A percentile compares a stretch with the other conserved stretches of the same genome.
phyloP scores from a whole-genome alignment of 2,113 vertebrate genomes.

The Poeciliopsis turrubarensis region DNA sequence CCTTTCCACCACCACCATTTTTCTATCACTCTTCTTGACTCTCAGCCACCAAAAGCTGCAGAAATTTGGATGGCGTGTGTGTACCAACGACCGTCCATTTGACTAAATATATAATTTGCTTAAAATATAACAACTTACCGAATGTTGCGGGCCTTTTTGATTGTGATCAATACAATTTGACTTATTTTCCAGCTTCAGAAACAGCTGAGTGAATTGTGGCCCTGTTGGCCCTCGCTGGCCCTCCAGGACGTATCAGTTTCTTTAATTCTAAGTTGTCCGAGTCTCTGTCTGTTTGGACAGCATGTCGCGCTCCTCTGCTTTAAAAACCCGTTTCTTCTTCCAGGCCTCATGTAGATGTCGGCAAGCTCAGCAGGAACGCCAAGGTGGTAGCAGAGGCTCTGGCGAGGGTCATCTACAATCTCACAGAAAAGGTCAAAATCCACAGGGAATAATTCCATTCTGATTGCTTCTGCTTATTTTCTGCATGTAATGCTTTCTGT shows the following conservation, averaged over 20 bases:
- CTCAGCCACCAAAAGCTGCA: too few relatives aligned
- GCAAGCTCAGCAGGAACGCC: slow-evolving; percentile 90
- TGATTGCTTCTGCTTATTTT: neutral
- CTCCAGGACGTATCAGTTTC: neutral
- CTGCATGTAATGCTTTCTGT: neutral
- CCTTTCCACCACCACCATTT: neutral
- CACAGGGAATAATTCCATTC: neutral
- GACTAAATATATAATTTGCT: neutral
- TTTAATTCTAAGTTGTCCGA: too few relatives aligned
- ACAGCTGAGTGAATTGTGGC: too few relatives aligned
- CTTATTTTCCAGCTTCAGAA: too few relatives aligned
- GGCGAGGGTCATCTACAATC: slow-evolving; percentile 96
- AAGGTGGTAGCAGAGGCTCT: slow-evolving; percentile 92
- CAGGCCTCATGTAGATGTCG: slow-evolving; percentile 90
- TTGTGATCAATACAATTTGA: too few relatives aligned
- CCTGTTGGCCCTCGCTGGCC: too few relatives aligned
- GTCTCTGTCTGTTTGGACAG: neutral
- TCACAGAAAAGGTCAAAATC: slow-evolving; percentile 90
- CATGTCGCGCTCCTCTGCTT: neutral
- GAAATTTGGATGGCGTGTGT: too few relatives aligned
- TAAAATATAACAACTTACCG: neutral
- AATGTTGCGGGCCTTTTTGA: too few relatives aligned
- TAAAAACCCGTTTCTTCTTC: slow-evolving; percentile 24
- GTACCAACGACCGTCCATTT: neutral
- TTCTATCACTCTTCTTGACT: too few relatives aligned